These are phyloP conservation scores for Amphipoea lucens DNA, from an alignment of 2,888 invertebrate species.

Conservation along the genomic window DNA sequence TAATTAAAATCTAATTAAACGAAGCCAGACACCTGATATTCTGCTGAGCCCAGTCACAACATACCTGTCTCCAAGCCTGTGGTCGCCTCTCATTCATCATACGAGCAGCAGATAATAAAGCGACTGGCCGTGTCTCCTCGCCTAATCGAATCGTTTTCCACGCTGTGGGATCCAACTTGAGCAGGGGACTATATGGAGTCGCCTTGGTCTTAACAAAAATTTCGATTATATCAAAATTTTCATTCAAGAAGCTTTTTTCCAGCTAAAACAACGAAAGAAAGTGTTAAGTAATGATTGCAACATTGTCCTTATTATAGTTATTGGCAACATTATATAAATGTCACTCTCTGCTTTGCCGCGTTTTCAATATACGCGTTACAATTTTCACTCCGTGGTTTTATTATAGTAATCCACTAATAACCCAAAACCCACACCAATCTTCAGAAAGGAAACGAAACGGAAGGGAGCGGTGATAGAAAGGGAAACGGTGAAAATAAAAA, in stretches of 20 bases:
- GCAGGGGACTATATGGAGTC: slow-evolving; percentile 45
- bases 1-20: slow-evolving; percentile 31
- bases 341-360: no score
- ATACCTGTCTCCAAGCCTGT: slow-evolving; percentile 54
- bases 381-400: no score
- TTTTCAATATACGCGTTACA: no score
- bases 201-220: neutral
- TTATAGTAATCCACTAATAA: no score
- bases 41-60: slow-evolving; percentile 50
- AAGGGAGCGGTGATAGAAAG: no score
- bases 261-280: neutral
- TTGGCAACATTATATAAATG: no score
- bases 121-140: slow-evolving; percentile 62
- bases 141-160: slow-evolving; percentile 79
- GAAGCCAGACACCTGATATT: slow-evolving; percentile 49
- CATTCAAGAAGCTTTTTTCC: neutral
- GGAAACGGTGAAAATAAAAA: no score
- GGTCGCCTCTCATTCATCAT: slow-evolving; percentile 72
- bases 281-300: no score
- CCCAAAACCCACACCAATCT: no score
- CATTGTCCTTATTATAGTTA: no score
- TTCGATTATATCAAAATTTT: neutral
- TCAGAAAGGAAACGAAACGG: neutral
- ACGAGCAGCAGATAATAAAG: slow-evolving; percentile 68
- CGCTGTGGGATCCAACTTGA: slow-evolving; percentile 65